Evolutionary conservation across 2,113 vertebrate genomes (phyloP).

Genomic region (Dasyornis broadbenti): DNA sequence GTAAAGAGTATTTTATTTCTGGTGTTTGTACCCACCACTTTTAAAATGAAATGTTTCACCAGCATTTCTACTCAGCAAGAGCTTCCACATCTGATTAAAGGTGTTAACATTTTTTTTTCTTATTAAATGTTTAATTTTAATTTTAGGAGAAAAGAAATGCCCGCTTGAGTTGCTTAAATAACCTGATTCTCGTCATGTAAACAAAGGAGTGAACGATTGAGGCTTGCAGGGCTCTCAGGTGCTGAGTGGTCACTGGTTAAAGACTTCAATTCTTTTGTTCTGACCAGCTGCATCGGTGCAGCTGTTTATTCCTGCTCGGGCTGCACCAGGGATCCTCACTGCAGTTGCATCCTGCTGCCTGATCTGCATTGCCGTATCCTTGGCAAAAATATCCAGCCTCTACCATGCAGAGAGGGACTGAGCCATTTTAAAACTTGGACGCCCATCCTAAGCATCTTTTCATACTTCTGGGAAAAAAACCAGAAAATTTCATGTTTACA

Average conservation of each 20-base stretch:
- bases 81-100: background rate
- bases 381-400: background rate
- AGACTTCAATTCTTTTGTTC: background rate
- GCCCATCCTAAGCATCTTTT: background rate
- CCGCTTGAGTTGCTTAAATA: background rate
- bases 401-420: background rate
- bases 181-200: background rate
- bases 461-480: background rate
- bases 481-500: background rate
- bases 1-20: background rate
- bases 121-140: background rate
- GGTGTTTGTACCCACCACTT: background rate
- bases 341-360: conserved; percentile 31
- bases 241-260: background rate
- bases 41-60: background rate
- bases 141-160: background rate
- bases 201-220: background rate
- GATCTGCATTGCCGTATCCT: background rate
- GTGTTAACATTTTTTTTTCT: background rate
- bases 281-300: background rate
- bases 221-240: background rate
- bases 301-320: background rate
- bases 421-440: background rate
- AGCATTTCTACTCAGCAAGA: background rate
- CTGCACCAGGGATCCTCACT: background rate